Evolutionary conservation across 2,113 vertebrate genomes (phyloP).

Genomic region (Gallinago undulata): DNA sequence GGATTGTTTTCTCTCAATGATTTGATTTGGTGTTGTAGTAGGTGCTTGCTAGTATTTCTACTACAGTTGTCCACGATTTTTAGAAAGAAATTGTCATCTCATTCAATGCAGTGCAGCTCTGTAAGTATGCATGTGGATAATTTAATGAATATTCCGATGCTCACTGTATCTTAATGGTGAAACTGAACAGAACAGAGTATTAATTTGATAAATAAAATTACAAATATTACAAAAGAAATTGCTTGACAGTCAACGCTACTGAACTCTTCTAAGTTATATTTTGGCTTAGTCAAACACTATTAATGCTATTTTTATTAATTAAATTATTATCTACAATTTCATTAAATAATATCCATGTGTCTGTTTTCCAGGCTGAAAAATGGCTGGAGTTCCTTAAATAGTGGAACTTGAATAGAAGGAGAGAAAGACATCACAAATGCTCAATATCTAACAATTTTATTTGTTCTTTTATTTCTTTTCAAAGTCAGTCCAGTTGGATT

Average conservation of each 20-base stretch:
- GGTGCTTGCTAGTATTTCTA: background rate
- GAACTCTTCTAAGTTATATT: background rate
- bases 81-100: background rate
- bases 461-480: background rate
- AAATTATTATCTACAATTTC: background rate
- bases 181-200: background rate
- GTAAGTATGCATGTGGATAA: background rate
- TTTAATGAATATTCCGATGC: background rate
- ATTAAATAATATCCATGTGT: background rate
- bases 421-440: background rate
- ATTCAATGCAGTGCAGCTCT: background rate
- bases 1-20: background rate
- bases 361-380: background rate
- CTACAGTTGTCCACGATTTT: background rate
- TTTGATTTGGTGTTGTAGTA: background rate
- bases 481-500: background rate
- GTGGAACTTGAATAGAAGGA: background rate
- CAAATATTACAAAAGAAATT: background rate
- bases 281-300: background rate
- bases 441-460: background rate
- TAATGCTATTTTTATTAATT: background rate
- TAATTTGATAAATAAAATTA: background rate
- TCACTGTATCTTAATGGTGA: background rate
- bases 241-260: background rate
- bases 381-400: background rate